These are phyloP conservation scores for Nomada fucata DNA, from an alignment of 2,888 invertebrate genomes.

Conservation along the genomic window DNA sequence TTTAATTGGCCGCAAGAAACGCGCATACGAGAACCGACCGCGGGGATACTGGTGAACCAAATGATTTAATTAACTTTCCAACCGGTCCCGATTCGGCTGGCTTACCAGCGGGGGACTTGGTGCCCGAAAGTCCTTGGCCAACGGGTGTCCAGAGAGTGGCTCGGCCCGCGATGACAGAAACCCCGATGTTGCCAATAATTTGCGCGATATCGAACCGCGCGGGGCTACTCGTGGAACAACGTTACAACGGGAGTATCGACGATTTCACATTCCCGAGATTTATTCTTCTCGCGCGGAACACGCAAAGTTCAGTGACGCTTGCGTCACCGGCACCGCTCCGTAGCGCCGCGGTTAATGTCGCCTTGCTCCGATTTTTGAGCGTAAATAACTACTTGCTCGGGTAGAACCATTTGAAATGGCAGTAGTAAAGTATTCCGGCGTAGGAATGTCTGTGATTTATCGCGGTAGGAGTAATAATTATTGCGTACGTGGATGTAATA, in stretches of 20 bases:
- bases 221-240: background rate
- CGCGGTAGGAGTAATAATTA: constrained; percentile 50
- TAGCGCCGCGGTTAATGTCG: constrained; percentile 45
- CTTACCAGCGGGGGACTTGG: constrained; percentile 58
- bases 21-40: background rate
- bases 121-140: constrained; percentile 46
- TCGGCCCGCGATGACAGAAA: constrained; percentile 49
- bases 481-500: constrained; percentile 47
- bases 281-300: constrained; percentile 50
- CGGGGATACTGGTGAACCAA: constrained; percentile 35
- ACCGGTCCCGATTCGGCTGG: constrained; percentile 64
- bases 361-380: constrained; percentile 62
- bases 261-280: constrained; percentile 43
- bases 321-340: constrained; percentile 55
- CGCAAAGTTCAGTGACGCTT: constrained; percentile 63
- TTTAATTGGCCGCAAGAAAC: constrained; percentile 41
- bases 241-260: constrained; percentile 8
- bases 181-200: constrained; percentile 51
- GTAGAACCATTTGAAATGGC: constrained; percentile 54
- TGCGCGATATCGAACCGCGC: constrained; percentile 11
- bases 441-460: constrained; percentile 58
- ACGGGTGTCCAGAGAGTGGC: constrained; percentile 24
- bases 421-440: constrained; percentile 47
- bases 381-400: constrained; percentile 59
- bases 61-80: constrained; percentile 73